phyloP scores from a whole-genome alignment of 2,888 invertebrate genomes.

The Caenorhabditis angaria region DNA sequence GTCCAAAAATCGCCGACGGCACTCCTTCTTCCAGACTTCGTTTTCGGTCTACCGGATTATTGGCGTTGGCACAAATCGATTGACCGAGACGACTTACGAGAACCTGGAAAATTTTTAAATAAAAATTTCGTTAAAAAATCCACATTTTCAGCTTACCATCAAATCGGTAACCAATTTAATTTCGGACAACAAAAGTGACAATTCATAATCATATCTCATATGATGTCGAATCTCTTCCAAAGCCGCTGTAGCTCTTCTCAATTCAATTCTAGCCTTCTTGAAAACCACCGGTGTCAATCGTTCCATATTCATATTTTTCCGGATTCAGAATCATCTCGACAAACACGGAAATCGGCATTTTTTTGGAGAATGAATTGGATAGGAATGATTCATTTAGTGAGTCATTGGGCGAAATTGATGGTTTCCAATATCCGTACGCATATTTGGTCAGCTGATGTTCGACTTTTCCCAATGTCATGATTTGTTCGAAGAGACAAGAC shows the following conservation, averaged over 20 bases:
- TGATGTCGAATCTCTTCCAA: conserved; percentile 51
- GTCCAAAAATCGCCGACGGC: conserved; percentile 14
- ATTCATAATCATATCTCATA: conserved; percentile 66
- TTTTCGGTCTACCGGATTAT: conserved; percentile 33
- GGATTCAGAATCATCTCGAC: conserved; percentile 77
- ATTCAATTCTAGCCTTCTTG: conserved; percentile 72
- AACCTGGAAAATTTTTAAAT: conserved; percentile 10
- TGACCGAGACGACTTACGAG: conserved; percentile 74
- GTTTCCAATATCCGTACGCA: conserved; percentile 54
- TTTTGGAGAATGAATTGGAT: conserved; percentile 38
- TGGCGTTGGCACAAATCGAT: conserved; percentile 76
- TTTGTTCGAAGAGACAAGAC: conserved; percentile 65
- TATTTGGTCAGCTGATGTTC: conserved; percentile 65
- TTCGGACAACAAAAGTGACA: conserved; percentile 74
- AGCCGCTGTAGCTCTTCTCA: conserved; percentile 54
- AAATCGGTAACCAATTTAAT: conserved; percentile 78
- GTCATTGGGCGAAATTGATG: conserved; percentile 36
- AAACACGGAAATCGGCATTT: conserved; percentile 64
- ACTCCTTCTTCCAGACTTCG: conserved; percentile 43
- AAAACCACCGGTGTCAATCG: conserved; percentile 77
- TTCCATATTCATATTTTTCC: conserved; percentile 77
- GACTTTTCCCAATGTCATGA: conserved; percentile 61
- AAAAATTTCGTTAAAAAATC: not conserved
- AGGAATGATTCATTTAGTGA: conserved; percentile 10
- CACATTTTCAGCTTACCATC: conserved; percentile 76